Evolutionary conservation across 1,140 invertebrate species (phyloP), one percentile per base, ranked within the genome.

Genomic region (Cylas formicarius): DNA sequence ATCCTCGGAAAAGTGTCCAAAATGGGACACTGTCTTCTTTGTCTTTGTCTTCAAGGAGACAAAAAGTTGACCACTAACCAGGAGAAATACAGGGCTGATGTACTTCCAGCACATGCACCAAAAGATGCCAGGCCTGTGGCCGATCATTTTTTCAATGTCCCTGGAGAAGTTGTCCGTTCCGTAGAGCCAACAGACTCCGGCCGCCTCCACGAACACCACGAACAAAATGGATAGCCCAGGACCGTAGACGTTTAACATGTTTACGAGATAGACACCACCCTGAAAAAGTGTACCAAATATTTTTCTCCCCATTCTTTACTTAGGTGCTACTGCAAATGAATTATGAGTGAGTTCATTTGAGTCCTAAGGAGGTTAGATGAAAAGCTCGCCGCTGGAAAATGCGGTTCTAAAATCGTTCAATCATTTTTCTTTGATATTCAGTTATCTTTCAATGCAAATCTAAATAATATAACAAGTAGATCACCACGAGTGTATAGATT

Each of bases 101-200:
- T 90, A 90, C 51, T 82, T 82, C 92, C 92, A 96, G 67, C 90
- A 95, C 14, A 92, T 77, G 32, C 86, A 73, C 92, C 92, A 96
- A 65, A 92, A 96, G 48, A 85, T 65, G 3, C 87, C 87, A 0
- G 92, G 90, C 27, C 77, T 73, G 53, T 87, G 83, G 1, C 90
- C 90, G 34, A 95, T 76, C 92, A 96, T 96, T 58, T 86, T 81
- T 58, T 84, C 79, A 29, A 96, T 90, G 65, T 96, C 90, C 23
- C 78, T 73, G 5, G 85, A 83, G 68, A 96, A 93, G 48, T 86
- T 74, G 48, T 87, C 80, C 6, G 90, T 81, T 11, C 91, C 95
- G 65, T 97, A 98, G 52, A 96, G 85, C 92, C 92, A 98, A 59
- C 91, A 96, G 1, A 98, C 84, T 1, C 91, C 92, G 5, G 97